Percentiles rank a stretch among this genome's conserved stretches.
phyloP scores from a whole-genome alignment of 2,888 invertebrate species.

The Odontomyia ornata region DNA sequence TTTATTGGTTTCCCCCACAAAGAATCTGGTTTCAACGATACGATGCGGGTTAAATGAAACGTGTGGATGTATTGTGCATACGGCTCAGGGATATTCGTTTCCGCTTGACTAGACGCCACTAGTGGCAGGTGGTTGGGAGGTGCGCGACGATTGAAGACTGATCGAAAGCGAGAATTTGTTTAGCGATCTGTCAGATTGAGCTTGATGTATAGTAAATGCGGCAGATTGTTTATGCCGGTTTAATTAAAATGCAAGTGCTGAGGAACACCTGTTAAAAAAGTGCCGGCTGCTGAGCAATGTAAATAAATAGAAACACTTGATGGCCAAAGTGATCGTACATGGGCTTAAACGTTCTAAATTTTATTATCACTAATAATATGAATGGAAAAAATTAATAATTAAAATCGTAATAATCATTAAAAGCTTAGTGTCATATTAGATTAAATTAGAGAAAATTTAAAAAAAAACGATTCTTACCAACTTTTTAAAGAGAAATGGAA shows the following conservation, averaged over 20 bases:
- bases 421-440: too few species aligned
- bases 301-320: neutral
- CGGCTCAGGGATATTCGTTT: neutral
- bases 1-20: neutral
- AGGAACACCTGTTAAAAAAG: neutral
- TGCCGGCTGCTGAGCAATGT: neutral
- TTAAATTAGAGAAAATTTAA: too few species aligned
- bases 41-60: neutral
- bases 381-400: too few species aligned
- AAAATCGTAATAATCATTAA: too few species aligned
- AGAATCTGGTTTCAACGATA: neutral
- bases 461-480: too few species aligned
- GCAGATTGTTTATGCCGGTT: neutral
- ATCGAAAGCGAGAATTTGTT: neutral
- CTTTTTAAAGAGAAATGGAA: too few species aligned
- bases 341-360: too few species aligned
- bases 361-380: too few species aligned
- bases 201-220: neutral
- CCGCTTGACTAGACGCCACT: neutral
- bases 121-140: neutral
- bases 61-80: neutral
- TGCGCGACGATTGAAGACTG: neutral
- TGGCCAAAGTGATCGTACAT: neutral
- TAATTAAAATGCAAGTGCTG: neutral
- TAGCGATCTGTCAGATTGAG: neutral